Base-by-base conservation (phyloP, 2,113 vertebrate species). In the Pomatorhinus ruficollis region DNA sequence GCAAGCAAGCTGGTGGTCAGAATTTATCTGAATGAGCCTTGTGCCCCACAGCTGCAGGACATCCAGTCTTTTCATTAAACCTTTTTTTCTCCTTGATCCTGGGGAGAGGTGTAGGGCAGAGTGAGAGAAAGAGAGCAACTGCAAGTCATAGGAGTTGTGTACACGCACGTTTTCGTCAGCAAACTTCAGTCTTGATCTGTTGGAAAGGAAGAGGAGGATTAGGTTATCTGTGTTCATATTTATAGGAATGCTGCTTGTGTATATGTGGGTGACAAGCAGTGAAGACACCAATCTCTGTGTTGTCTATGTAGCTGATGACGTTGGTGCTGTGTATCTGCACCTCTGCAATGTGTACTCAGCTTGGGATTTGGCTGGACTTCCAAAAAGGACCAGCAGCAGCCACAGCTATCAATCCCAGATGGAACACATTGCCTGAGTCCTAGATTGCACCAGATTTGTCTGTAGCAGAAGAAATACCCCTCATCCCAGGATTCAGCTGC, bases 231-330 rank as follows among this genome's bases (percentile, higher is more conserved):
- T 69, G 30, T 22, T 45, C 6, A 1, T 44, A 56, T 69, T 75
- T 75, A 80, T 11, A 30, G 42, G 11, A 76, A 52, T 65, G 35
- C 22, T 57, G 9, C 30, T 39, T 63, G 27, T 23, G 53, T 23
- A 9, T 8, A 35, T 3, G 25, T 53, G 27, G 12, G 49, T 37
- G n/a, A 53, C 17, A 37, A n/a, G 64, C 21, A 54, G 33, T 27
- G 49, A 69, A 64, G 35, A 68, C 44, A 42, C 30, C 28, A 30
- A 25, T 45, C 27, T 78, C 45, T 35, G 11, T 45, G 37, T 10
- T 71, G 16, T 66, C 39, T 65, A 31, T 15, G 30, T 37, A 52
- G 56, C 45, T 61, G 52, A 45, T 53, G 42, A 61, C 0, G 0
- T 18, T 15, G 74, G n/a, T 31, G 20, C 25, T 42, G 14, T 39